Percentiles rank a stretch among this genome's conserved stretches.
These are phyloP conservation scores for Heliconius ismenius DNA, from an alignment of 2,888 invertebrate species.

Conservation along the genomic window DNA sequence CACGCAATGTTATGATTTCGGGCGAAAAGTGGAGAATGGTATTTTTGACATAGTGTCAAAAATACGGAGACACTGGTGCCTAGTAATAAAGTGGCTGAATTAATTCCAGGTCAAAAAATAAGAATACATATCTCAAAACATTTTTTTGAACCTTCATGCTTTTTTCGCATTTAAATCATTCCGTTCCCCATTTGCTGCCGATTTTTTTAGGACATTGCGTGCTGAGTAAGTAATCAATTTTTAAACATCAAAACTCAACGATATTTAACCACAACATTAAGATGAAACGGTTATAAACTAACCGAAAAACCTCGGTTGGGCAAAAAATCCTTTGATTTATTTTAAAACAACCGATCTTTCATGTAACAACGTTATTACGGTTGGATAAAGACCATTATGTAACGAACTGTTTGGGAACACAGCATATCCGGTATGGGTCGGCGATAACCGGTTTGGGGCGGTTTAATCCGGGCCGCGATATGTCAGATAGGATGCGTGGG, in stretches of 20 bases:
- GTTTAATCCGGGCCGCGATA: constrained; percentile 53
- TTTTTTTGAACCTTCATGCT: too few relatives aligned
- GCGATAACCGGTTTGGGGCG: constrained; percentile 52
- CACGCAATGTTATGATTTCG: too few relatives aligned
- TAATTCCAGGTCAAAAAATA: too few relatives aligned
- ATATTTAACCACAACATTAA: constrained; percentile 7
- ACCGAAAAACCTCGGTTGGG: not conserved
- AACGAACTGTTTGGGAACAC: constrained; percentile 24
- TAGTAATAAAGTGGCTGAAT: too few relatives aligned
- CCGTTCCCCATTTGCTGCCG: not conserved
- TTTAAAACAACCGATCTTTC: constrained; percentile 20
- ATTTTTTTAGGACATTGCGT: too few relatives aligned
- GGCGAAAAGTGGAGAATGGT: too few relatives aligned
- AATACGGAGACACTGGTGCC: too few relatives aligned
- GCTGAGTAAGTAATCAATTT: not conserved
- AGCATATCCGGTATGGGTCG: constrained; percentile 48
- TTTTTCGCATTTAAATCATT: too few relatives aligned
- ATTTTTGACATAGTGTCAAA: too few relatives aligned
- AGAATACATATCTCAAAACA: too few relatives aligned
- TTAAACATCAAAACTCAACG: not conserved
- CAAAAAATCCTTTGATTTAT: constrained; percentile 27
- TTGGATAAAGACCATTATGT: constrained; percentile 31
- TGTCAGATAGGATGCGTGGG: constrained; percentile 47
- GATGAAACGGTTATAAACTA: not conserved
- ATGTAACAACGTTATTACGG: constrained; percentile 17